These are phyloP conservation scores for Callyntrura sp. DNA, from an alignment of 2,888 invertebrate genomes.

Conservation along the genomic window DNA sequence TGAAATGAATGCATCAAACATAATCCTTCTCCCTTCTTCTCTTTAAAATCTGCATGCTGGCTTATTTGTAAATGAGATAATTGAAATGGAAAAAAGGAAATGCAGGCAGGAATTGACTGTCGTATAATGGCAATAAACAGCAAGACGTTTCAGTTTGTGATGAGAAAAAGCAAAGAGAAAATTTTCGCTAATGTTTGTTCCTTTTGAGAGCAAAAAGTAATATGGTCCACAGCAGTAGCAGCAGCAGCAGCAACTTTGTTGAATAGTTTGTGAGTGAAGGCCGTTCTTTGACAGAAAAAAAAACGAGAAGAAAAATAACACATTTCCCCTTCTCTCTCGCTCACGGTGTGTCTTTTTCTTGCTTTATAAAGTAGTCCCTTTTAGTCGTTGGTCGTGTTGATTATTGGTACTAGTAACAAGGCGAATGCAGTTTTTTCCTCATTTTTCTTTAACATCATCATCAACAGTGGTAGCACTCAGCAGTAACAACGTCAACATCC, in stretches of 20 bases:
- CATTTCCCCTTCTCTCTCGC: too few species aligned
- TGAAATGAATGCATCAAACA: conserved; percentile 2
- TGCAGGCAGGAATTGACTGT: conserved; percentile 9
- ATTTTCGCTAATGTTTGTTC: conserved; percentile 37
- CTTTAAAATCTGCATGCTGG: conserved; percentile 21
- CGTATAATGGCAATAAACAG: conserved; percentile 21
- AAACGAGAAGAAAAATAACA: conserved; percentile 35
- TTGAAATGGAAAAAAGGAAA: conserved; percentile 46
- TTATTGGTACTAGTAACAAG: conserved; percentile 21
- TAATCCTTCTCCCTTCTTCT: too few species aligned
- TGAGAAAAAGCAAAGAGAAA: conserved; percentile 51
- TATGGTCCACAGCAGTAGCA: neutral
- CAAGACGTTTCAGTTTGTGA: conserved; percentile 19
- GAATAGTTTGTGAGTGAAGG: conserved; percentile 62
- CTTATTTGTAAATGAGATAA: conserved; percentile 30
- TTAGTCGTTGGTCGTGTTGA: conserved; percentile 20
- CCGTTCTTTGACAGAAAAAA: conserved; percentile 76
- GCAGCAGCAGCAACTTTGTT: neutral
- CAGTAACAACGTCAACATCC: too few species aligned
- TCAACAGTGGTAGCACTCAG: too few species aligned
- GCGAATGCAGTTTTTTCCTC: conserved; percentile 24
- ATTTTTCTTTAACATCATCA: neutral
- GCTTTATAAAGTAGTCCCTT: conserved; percentile 31
- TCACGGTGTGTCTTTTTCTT: conserved; percentile 18
- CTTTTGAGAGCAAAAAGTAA: conserved; percentile 28